Conservation (phyloP, 2,797 vertebrate species). For the Periophthalmus magnuspinnatus region DNA sequence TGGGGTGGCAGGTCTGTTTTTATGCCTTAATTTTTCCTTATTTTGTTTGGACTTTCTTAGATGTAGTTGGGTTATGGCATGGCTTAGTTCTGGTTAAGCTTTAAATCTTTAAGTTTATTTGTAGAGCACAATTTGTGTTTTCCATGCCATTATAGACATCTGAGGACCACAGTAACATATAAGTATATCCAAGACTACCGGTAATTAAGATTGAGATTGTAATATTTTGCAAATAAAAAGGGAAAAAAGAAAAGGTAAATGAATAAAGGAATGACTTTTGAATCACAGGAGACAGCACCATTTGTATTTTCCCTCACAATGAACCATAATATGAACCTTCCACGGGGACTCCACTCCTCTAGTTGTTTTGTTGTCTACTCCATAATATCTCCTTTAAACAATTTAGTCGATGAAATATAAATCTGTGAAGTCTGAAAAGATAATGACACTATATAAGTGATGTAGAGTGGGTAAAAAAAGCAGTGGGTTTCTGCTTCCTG, state of each 20-base stretch:
- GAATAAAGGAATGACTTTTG: not conserved
- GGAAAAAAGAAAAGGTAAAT: not conserved
- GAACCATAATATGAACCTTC: constrained; percentile 3
- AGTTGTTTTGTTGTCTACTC: constrained; percentile 19
- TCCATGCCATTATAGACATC: not conserved
- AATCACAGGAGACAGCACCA: not conserved
- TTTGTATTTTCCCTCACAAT: not conserved
- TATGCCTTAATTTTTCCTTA: not conserved
- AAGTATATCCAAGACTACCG: too few relatives aligned
- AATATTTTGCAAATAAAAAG: too few relatives aligned
- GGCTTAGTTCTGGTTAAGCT: not conserved
- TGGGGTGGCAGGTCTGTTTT: not conserved
- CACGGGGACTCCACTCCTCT: constrained; percentile 12
- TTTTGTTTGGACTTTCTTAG: too few relatives aligned
- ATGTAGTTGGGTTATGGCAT: not conserved
- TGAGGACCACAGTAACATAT: not conserved
- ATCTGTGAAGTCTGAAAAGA: not conserved
- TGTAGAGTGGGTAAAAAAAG: too few relatives aligned
- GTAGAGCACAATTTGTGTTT: not conserved
- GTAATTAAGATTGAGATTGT: too few relatives aligned
- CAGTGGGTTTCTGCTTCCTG: too few relatives aligned
- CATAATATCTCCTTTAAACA: not conserved
- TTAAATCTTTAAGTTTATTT: not conserved
- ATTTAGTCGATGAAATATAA: not conserved
- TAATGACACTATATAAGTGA: not conserved